Evolutionary conservation across 2,113 vertebrate species (phyloP), one percentile per base, ranked within the genome.

Genomic region (Amblyornis subalaris): DNA sequence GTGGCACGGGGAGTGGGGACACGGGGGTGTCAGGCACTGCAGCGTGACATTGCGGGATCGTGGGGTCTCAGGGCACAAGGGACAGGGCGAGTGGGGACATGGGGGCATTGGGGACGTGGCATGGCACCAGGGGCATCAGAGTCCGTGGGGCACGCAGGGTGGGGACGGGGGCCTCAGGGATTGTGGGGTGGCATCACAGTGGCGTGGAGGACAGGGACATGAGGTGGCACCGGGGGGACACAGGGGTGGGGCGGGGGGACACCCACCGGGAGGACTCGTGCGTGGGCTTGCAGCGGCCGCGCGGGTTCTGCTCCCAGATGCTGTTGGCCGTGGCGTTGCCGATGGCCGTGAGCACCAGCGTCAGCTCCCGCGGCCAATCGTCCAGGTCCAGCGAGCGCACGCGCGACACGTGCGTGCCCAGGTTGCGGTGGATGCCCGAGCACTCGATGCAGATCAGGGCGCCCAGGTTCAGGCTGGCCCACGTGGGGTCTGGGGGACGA

Each of bases 381-480:
- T 99, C 99, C 95, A 99, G 97, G 95, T 99, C 99, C 19, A 99
- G 98, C 1, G 99, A 99, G 70, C 99, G 99, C 14, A 99, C 99
- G 0, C 99, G 98, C 1, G 99, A 99, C 91, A 99, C 96, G 97
- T 99, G 99, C 8, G 99, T 99, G 53, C 99, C 99, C 94, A 99
- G 97, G 95, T 99, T 99, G 24, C 99, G 98, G 94, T 99, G 99
- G 96, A 99, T 99, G 45, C 99, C 99, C 1, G 99, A 99, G 94
- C 99, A 99, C 97, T 99, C 99, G 58, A 99, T 99, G 96, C 99
- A 99, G 97, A 99, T 99, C 93, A 99, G 96, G 0, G 99, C 99
- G 0, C 99, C 99, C 88, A 99, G 97, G 96, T 99, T 99, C 79
- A 99, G 97, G 54, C 99, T 99, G 94, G 99, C 99, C 99, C 99